phyloP scores from a whole-genome alignment of 2,888 invertebrate species.

The Acanthoscelides obtectus region DNA sequence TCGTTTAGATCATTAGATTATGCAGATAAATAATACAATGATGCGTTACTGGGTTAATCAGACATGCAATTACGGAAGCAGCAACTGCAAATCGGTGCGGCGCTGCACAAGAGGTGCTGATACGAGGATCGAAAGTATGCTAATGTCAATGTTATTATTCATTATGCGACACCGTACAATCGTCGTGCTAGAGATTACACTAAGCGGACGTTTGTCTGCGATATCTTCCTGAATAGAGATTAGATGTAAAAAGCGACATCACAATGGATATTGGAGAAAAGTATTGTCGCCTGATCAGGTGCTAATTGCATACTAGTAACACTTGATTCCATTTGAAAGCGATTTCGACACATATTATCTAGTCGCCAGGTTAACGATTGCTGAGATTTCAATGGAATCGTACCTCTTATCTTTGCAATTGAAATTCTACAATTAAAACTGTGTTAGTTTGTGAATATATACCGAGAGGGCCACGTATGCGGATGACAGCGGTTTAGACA shows the following conservation, averaged over 20 bases:
- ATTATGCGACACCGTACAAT: not conserved
- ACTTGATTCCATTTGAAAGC: not conserved
- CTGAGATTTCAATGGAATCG: no score
- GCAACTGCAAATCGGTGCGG: not conserved
- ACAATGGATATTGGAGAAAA: not conserved
- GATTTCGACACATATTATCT: not conserved
- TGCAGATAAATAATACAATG: not conserved
- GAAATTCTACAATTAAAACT: no score
- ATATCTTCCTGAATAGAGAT: slow-evolving; percentile 1
- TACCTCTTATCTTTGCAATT: no score
- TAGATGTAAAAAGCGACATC: not conserved
- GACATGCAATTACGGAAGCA: not conserved
- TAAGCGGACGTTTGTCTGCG: not conserved
- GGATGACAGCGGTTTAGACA: no score
- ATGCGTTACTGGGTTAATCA: not conserved
- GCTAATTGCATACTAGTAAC: not conserved
- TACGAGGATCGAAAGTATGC: slow-evolving; percentile 19
- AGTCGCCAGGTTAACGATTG: no score
- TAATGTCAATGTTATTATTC: slow-evolving; percentile 19
- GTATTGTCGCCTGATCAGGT: not conserved
- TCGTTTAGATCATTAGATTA: not conserved
- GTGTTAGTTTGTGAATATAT: no score
- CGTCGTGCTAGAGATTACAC: not conserved
- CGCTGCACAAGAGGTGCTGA: not conserved
- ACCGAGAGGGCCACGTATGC: no score